A percentile compares a stretch with the other conserved stretches of the same genome.
phyloP scores from a whole-genome alignment of 1,140 invertebrate species.

The Zaprionus kolodkinae region DNA sequence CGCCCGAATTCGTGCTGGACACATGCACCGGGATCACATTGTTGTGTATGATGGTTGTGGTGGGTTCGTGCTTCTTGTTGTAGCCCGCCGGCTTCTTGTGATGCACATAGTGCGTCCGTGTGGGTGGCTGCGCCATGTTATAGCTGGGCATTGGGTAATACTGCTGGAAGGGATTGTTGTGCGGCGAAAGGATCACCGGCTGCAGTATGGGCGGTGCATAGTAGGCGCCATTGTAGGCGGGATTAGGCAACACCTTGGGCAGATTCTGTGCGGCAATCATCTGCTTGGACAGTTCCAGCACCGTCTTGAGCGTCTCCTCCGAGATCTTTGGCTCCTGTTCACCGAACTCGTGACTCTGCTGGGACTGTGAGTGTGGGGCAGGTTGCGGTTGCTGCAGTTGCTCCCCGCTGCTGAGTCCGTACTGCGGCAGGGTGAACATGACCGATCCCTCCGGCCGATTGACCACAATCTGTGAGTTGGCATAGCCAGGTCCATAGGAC shows the following conservation, averaged over 20 bases:
- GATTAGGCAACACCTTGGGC: slow-evolving; percentile 75
- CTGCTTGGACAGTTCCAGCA: slow-evolving; percentile 82
- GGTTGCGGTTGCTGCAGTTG: slow-evolving; percentile 17
- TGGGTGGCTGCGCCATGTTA: slow-evolving; percentile 15
- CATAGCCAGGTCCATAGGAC: slow-evolving; percentile 63
- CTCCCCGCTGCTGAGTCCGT: slow-evolving; percentile 45
- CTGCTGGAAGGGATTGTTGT: slow-evolving; percentile 69
- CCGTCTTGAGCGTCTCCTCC: slow-evolving; percentile 81
- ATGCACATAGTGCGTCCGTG: slow-evolving; percentile 43
- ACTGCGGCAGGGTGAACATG: slow-evolving; percentile 68
- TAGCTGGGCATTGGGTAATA: slow-evolving; percentile 44
- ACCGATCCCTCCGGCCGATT: slow-evolving; percentile 83
- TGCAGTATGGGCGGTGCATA: slow-evolving; percentile 75
- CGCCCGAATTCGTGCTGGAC: slow-evolving; percentile 68
- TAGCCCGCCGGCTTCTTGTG: slow-evolving; percentile 40
- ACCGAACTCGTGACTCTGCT: slow-evolving; percentile 57
- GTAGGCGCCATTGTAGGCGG: slow-evolving; percentile 50
- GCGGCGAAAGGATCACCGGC: slow-evolving; percentile 60
- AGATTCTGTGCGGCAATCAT: slow-evolving; percentile 80
- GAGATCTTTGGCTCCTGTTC: slow-evolving; percentile 76
- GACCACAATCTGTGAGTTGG: slow-evolving; percentile 83
- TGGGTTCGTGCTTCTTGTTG: slow-evolving; percentile 53
- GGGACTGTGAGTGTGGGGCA: not conserved
- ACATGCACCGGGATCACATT: slow-evolving; percentile 78
- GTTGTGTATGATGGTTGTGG: slow-evolving; percentile 82